These are phyloP conservation scores for Criorhina ranunculi DNA, from an alignment of 2,888 invertebrate species.

Conservation along the genomic window DNA sequence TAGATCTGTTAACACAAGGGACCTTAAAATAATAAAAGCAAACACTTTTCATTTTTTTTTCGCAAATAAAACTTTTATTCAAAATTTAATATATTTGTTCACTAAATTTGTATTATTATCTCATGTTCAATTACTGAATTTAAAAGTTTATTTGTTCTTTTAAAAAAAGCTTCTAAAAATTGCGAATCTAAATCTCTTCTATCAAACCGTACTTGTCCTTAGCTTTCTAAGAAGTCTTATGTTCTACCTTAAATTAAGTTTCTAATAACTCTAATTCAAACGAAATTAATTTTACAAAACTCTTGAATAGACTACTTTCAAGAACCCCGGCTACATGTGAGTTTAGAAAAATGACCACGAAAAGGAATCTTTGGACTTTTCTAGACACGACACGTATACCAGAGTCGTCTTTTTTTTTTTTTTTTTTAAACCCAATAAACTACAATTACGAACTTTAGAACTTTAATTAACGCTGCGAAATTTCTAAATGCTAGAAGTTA, in stretches of 20 bases:
- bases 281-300: slow-evolving; percentile 35
- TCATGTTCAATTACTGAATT: slow-evolving; percentile 14
- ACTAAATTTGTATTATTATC: slow-evolving; percentile 28
- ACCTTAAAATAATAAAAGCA: background rate
- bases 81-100: slow-evolving; percentile 18
- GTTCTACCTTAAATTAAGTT: slow-evolving; percentile 39
- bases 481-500: slow-evolving; percentile 49
- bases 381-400: background rate
- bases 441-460: slow-evolving; percentile 8
- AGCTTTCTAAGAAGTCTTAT: slow-evolving; percentile 51
- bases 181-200: slow-evolving; percentile 49
- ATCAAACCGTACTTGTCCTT: slow-evolving; percentile 28
- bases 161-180: slow-evolving; percentile 48
- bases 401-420: no score
- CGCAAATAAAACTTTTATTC: slow-evolving; percentile 30
- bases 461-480: slow-evolving; percentile 38
- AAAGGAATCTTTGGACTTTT: background rate
- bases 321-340: background rate
- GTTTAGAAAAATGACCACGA: background rate
- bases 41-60: background rate
- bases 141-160: background rate
- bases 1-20: no score
- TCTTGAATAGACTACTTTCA: slow-evolving; percentile 7
- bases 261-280: slow-evolving; percentile 24
- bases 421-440: slow-evolving; percentile 13